Percentiles rank a stretch among this genome's conserved stretches.
phyloP scores from a whole-genome alignment of 2,797 vertebrate species.

The Melanotaenia maccullochi region DNA sequence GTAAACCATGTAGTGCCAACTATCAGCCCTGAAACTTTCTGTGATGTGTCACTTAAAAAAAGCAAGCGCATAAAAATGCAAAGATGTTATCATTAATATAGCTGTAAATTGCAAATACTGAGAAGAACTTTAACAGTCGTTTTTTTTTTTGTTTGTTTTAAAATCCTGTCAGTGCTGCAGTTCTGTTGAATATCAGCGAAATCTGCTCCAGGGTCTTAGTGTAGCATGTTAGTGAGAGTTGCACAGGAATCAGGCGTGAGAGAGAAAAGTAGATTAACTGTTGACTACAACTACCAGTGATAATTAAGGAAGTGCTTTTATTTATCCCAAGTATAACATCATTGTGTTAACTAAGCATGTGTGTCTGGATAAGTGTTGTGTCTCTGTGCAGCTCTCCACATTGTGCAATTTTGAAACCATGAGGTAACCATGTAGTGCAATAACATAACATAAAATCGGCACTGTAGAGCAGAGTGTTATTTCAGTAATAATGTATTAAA shows the following conservation, averaged over 20 bases:
- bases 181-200: slow-evolving; percentile 38
- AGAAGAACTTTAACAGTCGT: slow-evolving; percentile 18
- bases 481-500: slow-evolving; percentile 47
- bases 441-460: slow-evolving; percentile 38
- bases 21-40: slow-evolving; percentile 13
- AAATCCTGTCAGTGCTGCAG: slow-evolving; percentile 45
- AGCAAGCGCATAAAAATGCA: slow-evolving; percentile 29
- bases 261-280: not conserved
- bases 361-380: slow-evolving; percentile 36
- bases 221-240: slow-evolving; percentile 6
- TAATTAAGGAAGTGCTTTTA: slow-evolving; percentile 26
- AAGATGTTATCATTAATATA: slow-evolving; percentile 54
- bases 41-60: slow-evolving; percentile 32
- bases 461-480: slow-evolving; percentile 64
- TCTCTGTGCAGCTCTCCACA: slow-evolving; percentile 57
- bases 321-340: slow-evolving; percentile 19
- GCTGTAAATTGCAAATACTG: slow-evolving; percentile 38
- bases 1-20: not conserved
- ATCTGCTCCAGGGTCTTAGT: slow-evolving; percentile 20
- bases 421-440: slow-evolving; percentile 63
- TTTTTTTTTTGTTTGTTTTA: slow-evolving; percentile 43
- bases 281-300: slow-evolving; percentile 1
- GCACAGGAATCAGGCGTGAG: not conserved
- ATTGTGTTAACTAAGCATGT: slow-evolving; percentile 55
- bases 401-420: slow-evolving; percentile 50